Conservation (phyloP, 2,888 invertebrate genomes). For the Marronus borbonicus region DNA sequence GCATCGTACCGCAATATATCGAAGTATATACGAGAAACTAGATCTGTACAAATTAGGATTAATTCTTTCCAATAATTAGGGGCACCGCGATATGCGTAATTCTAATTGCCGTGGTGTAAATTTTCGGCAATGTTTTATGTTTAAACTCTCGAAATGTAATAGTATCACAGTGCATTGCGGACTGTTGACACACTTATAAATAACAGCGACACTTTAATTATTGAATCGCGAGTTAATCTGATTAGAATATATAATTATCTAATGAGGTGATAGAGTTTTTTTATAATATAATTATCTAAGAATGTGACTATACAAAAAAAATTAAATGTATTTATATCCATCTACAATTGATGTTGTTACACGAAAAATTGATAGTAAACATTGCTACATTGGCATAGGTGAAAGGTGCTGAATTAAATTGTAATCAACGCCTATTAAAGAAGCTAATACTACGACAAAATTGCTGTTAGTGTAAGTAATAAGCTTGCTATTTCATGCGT, state of each 20-base stretch:
- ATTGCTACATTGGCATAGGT: no score
- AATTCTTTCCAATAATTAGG: slow-evolving; percentile 19
- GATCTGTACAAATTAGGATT: slow-evolving; percentile 1
- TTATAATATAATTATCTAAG: not conserved
- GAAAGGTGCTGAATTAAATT: not conserved
- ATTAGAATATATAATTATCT: no score
- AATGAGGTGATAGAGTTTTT: no score
- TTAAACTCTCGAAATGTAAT: no score
- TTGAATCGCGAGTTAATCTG: no score
- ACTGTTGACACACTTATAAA: no score
- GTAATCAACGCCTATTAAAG: not conserved
- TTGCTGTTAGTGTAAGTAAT: not conserved
- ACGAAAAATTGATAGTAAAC: no score
- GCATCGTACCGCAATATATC: not conserved
- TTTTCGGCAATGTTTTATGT: not conserved
- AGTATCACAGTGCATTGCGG: no score
- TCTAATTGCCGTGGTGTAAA: slow-evolving; percentile 6
- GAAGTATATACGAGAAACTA: not conserved
- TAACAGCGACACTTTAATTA: no score
- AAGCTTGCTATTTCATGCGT: no score
- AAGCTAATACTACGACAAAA: not conserved
- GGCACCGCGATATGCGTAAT: not conserved
- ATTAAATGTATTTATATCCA: no score
- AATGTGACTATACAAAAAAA: not conserved
- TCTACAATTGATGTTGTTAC: no score